phyloP scores from a whole-genome alignment of 2,797 vertebrate species.

The Pyrocephalus nanus region DNA sequence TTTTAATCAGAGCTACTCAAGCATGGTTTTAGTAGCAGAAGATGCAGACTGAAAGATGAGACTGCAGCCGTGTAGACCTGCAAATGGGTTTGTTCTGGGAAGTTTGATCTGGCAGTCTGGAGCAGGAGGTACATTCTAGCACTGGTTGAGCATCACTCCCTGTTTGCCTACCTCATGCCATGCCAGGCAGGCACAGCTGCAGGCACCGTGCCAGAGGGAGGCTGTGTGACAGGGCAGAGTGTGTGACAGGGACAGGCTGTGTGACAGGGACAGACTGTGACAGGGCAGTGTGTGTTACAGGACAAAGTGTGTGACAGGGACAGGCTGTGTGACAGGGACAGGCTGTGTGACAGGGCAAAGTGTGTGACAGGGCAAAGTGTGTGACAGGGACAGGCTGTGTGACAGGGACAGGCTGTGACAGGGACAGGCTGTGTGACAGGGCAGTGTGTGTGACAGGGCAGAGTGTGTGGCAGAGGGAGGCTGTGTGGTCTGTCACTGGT shows the following conservation, averaged over 20 bases:
- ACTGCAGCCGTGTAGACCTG: neutral
- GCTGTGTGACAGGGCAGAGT: neutral
- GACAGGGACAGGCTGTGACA: neutral
- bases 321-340: no score
- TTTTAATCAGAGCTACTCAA: neutral
- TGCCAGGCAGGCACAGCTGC: neutral
- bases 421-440: neutral
- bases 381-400: neutral
- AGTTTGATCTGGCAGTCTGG: neutral
- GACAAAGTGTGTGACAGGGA: neutral
- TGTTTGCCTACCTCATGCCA: accelerated
- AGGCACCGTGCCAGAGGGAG: accelerated
- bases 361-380: neutral
- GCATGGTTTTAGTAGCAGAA: neutral
- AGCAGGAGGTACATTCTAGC: neutral
- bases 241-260: no score
- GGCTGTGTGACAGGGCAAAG: neutral
- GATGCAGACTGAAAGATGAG: neutral
- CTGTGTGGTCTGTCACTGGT: neutral
- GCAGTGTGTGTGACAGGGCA: neutral
- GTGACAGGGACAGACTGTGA: no score
- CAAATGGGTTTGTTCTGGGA: neutral
- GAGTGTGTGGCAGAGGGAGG: neutral
- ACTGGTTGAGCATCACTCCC: neutral
- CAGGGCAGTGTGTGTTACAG: no score